Conservation (phyloP, 2,888 invertebrate genomes). For the Heteromyza rotundicornis region DNA sequence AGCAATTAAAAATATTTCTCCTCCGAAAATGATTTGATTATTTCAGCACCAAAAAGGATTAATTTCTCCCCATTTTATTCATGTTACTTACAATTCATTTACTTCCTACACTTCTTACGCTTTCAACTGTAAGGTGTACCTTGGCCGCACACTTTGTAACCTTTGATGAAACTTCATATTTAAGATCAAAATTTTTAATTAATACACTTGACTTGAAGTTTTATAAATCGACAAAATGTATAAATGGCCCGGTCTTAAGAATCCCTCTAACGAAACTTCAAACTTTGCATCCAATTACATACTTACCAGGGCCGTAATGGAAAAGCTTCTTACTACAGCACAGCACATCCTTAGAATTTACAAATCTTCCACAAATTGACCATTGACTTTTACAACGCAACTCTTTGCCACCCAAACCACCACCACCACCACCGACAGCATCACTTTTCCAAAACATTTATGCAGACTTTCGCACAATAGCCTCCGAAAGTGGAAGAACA, state of each 20-base stretch:
- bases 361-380: constrained; percentile 50
- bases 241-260: neutral
- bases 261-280: neutral
- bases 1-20: too few species aligned
- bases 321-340: constrained; percentile 12
- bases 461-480: constrained; percentile 7
- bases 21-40: too few species aligned
- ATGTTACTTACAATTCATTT: too few species aligned
- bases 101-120: too few species aligned
- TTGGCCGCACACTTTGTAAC: too few species aligned
- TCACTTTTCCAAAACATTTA: neutral
- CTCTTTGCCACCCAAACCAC: neutral
- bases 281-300: neutral
- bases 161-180: too few species aligned
- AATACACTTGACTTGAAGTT: constrained; percentile 1
- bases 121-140: too few species aligned
- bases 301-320: neutral
- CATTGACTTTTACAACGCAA: constrained; percentile 37
- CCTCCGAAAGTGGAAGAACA: neutral
- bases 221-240: neutral
- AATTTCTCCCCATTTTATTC: too few species aligned
- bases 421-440: neutral
- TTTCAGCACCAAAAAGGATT: too few species aligned
- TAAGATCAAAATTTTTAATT: neutral
- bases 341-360: constrained; percentile 28